phyloP scores from a whole-genome alignment of 2,888 invertebrate genomes.

The Lottia gigantea region DNA sequence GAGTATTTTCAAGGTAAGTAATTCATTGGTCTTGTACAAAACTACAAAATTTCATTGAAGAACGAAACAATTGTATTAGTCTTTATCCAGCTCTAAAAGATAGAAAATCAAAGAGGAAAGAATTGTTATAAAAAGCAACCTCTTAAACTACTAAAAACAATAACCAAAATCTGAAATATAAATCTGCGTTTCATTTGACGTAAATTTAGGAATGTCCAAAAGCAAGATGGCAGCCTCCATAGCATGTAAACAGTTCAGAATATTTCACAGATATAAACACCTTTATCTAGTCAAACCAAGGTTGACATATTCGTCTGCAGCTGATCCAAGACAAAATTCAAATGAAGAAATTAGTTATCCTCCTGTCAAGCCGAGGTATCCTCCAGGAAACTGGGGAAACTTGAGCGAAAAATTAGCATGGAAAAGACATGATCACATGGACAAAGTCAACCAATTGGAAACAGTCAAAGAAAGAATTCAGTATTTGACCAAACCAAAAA shows the following conservation, averaged over 20 bases:
- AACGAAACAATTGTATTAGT: too few species aligned
- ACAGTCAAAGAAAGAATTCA: slow-evolving; percentile 45
- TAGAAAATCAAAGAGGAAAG: too few species aligned
- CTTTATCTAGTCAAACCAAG: background rate
- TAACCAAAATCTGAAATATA: too few species aligned
- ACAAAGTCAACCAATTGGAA: slow-evolving; percentile 35
- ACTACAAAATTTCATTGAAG: too few species aligned
- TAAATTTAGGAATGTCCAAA: background rate
- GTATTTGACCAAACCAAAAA: slow-evolving; percentile 27
- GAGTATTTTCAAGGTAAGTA: too few species aligned
- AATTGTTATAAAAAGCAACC: too few species aligned
- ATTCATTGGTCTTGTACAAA: too few species aligned
- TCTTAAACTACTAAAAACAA: too few species aligned
- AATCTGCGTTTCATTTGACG: too few species aligned
- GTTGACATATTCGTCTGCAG: background rate
- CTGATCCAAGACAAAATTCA: background rate
- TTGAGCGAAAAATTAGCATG: slow-evolving; percentile 51
- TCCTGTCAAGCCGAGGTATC: slow-evolving; percentile 56
- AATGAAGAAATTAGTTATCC: slow-evolving; percentile 50
- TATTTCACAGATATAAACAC: background rate
- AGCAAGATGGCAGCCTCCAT: slow-evolving; percentile 24
- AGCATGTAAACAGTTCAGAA: background rate
- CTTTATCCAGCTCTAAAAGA: too few species aligned
- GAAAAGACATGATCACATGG: slow-evolving; percentile 45
- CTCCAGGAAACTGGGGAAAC: slow-evolving; percentile 59